A percentile compares a stretch with the other conserved stretches of the same genome.
phyloP scores from a whole-genome alignment of 53 echinoderm and acorn worm species.

The Crossaster papposus region DNA sequence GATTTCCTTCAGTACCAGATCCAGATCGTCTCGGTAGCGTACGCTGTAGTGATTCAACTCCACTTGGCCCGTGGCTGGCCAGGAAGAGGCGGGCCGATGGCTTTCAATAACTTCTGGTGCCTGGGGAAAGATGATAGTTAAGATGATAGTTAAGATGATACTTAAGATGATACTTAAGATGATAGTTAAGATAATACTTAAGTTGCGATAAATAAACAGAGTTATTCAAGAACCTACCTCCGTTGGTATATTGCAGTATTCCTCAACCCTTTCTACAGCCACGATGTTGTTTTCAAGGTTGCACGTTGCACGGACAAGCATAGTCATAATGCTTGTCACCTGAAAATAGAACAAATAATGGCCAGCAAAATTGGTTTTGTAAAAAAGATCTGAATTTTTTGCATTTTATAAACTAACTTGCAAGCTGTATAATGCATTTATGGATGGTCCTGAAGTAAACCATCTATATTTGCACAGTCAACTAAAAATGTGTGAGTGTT shows the following conservation, averaged over 20 bases:
- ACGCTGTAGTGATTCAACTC: conserved; percentile 78
- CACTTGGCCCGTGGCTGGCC: conserved; percentile 79
- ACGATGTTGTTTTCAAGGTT: conserved; percentile 92
- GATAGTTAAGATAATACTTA: too few relatives aligned
- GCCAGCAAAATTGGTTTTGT: background rate
- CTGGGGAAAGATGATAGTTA: conserved; percentile 26
- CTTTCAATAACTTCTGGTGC: conserved; percentile 73
- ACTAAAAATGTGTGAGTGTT: too few relatives aligned
- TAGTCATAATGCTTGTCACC: conserved; percentile 84
- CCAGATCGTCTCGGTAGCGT: conserved; percentile 81
- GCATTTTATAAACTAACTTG: too few relatives aligned
- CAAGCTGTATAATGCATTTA: too few relatives aligned
- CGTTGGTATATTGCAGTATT: conserved; percentile 76
- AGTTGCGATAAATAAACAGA: background rate
- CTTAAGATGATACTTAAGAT: background rate
- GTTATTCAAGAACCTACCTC: conserved; percentile 67
- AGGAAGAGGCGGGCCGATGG: conserved; percentile 66
- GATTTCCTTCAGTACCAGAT: conserved; percentile 81
- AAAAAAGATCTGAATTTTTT: background rate
- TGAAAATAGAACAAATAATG: too few relatives aligned
- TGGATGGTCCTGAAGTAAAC: too few relatives aligned
- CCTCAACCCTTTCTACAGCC: conserved; percentile 90
- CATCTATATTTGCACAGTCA: too few relatives aligned
- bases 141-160: background rate
- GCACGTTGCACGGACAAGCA: conserved; percentile 90